phyloP scores from a whole-genome alignment of 2,797 vertebrate genomes.

The Sphenopsis melanotis region DNA sequence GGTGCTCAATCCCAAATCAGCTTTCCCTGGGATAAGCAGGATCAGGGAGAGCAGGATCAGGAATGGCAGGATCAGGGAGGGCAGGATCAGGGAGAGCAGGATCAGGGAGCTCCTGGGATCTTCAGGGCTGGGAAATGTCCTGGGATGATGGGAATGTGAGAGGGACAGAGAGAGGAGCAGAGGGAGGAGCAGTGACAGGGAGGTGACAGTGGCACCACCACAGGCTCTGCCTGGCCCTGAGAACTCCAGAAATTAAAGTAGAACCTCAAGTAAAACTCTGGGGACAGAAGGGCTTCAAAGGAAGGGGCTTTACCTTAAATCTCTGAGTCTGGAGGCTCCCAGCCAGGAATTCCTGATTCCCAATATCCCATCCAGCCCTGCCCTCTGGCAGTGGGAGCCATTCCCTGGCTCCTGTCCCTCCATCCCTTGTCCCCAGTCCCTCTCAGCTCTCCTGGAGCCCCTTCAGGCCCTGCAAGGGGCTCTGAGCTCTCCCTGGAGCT shows the following conservation, averaged over 20 bases:
- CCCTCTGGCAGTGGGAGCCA: not conserved
- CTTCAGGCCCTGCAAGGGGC: fast-evolving
- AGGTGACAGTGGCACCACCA: not conserved
- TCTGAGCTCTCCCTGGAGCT: not conserved
- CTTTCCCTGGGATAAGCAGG: not conserved
- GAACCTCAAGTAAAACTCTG: not conserved
- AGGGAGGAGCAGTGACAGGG: not conserved
- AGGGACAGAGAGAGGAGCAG: not conserved
- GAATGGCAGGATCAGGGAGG: not conserved
- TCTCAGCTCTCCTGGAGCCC: not conserved
- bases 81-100: too few relatives aligned
- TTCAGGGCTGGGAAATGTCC: not conserved
- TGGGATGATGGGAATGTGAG: not conserved
- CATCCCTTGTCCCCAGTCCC: not conserved
- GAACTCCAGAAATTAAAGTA: not conserved
- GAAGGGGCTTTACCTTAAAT: not conserved
- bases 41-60: not conserved
- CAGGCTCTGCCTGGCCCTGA: not conserved
- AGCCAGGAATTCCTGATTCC: not conserved
- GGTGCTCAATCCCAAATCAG: not conserved
- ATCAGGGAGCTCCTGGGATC: not conserved
- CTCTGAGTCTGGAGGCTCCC: not conserved
- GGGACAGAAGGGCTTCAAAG: not conserved
- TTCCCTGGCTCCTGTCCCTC: not conserved
- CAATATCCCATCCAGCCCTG: fast-evolving